phyloP scores from a whole-genome alignment of 2,888 invertebrate species.

The Pyrochroa serraticornis region DNA sequence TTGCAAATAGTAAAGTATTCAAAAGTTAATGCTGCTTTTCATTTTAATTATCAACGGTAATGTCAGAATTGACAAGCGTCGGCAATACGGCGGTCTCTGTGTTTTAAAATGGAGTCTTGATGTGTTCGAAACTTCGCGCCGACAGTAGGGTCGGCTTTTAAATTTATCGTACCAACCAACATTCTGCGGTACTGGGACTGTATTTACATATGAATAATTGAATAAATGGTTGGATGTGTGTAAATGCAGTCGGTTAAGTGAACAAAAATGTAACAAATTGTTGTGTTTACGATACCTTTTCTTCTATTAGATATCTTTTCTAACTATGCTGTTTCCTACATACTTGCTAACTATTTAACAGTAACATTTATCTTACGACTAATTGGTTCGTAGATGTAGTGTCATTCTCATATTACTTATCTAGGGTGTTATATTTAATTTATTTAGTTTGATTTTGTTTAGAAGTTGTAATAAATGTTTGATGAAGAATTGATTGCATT shows the following conservation, averaged over 20 bases:
- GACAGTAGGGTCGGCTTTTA: constrained; percentile 6
- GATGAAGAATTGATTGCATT: not conserved
- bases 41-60: constrained; percentile 47
- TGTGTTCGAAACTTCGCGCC: constrained; percentile 18
- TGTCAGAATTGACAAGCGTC: constrained; percentile 47
- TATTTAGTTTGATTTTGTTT: constrained; percentile 19
- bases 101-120: constrained; percentile 29
- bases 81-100: constrained; percentile 24
- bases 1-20: constrained; percentile 46
- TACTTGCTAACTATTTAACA: constrained; percentile 1
- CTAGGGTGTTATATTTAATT: constrained; percentile 22
- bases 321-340: constrained; percentile 9
- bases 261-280: too few species aligned
- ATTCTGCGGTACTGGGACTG: constrained; percentile 18
- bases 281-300: constrained; percentile 14
- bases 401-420: constrained; percentile 20
- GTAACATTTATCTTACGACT: constrained; percentile 14
- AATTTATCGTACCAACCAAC: constrained; percentile 22
- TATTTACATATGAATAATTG: constrained; percentile 12
- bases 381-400: constrained; percentile 23
- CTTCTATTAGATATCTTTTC: constrained; percentile 11
- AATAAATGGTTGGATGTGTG: constrained; percentile 11
- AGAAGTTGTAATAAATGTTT: constrained; percentile 26
- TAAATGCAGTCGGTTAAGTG: constrained; percentile 13
- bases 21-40: constrained; percentile 52